Base-by-base conservation (phyloP, 1,140 invertebrate species). In the Eueides isabella region DNA sequence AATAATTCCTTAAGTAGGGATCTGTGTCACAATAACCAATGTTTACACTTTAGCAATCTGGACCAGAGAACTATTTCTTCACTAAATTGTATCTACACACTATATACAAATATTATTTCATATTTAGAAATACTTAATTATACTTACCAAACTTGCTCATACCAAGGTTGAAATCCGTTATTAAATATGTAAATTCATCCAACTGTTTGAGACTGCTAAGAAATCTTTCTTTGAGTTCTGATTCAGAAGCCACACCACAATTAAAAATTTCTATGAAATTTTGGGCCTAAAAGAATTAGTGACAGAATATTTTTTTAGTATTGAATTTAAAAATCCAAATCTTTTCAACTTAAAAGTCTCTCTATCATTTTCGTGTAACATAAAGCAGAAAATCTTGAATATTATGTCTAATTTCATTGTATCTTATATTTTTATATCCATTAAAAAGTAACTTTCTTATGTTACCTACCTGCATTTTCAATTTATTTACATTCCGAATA, bases 161-260 rank as follows among this genome's bases (percentile, higher is more conserved):
- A 67, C 82, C 76, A 30, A 91, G 74, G 69, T 89, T 89, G 63
- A 92, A 87, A 67, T 92, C 87, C 7, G 89, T 90, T 12, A 91
- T 80, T 9, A 91, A 75, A 72, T 92, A 92, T 66, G 76, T 90
- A 44, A 85, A 91, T 67, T 92, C 89, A 69, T 91, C 90, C n/a
- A 92, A 73, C 29, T 87, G 79, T 16, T 89, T 84, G 88, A 92
- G 89, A 41, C 83, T 79, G 44, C 66, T 82, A 19, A 91, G 75
- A 69, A 90, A 91, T 1, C 81, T 69, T 2, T 91, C 87, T 68
- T 90, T 92, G 23, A 92, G 66, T 26, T 87, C 86, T n/a, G 85
- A 67, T 31, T 87, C 86, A 19, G 85, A 74, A 2, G 87, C 85
- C 1, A 86, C 86, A 81, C 90, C 85, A 81, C 89, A 91, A 48